phyloP scores from a whole-genome alignment of 2,888 invertebrate genomes.

The Syrphus vitripennis region DNA sequence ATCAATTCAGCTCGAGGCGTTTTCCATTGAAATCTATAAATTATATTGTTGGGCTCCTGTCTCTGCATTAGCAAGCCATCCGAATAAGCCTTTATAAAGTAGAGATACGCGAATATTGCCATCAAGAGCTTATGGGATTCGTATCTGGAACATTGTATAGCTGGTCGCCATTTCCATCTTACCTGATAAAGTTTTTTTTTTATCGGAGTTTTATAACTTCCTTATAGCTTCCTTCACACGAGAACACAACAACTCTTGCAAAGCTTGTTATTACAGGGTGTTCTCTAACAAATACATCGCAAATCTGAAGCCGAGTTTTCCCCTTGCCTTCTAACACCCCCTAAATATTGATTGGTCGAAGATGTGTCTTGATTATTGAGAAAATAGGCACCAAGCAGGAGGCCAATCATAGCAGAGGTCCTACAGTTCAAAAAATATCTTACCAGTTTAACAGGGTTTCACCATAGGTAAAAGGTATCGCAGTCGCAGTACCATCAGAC shows the following conservation, averaged over 20 bases:
- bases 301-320: not conserved
- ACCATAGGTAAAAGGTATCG: no score
- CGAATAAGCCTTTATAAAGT: not conserved
- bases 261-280: not conserved
- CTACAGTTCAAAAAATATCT: not conserved
- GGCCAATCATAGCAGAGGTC: not conserved
- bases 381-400: not conserved
- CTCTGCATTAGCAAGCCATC: not conserved
- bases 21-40: conserved; percentile 64
- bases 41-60: conserved; percentile 29
- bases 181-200: not conserved
- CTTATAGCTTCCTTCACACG: conserved; percentile 52
- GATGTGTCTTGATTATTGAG: not conserved
- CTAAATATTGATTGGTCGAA: not conserved
- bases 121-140: conserved; percentile 33
- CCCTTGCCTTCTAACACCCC: not conserved
- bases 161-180: not conserved
- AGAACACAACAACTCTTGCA: not conserved
- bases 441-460: not conserved
- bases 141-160: conserved; percentile 34
- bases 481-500: no score
- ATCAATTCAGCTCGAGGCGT: conserved; percentile 57
- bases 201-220: conserved; percentile 63
- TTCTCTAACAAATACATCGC: not conserved
- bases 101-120: not conserved